These are phyloP conservation scores for Athalia circularis DNA, from an alignment of 2,888 invertebrate genomes.

Conservation along the genomic window DNA sequence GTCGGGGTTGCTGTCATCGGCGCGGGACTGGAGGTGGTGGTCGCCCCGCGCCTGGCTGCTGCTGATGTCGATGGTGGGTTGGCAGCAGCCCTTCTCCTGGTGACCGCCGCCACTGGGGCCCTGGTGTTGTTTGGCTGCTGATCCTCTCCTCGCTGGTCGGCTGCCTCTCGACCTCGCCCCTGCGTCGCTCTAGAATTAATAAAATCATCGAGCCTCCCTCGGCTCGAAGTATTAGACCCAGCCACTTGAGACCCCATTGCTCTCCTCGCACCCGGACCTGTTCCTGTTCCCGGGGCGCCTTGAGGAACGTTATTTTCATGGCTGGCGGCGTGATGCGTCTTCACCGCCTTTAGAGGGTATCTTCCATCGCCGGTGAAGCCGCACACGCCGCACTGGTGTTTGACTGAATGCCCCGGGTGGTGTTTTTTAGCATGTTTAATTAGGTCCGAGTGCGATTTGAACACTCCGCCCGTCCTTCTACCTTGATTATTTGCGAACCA, in stretches of 20 bases:
- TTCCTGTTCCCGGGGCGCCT: background rate
- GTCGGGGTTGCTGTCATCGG: background rate
- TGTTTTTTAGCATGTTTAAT: background rate
- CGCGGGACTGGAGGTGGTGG: background rate
- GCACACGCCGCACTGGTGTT: background rate
- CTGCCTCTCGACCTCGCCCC: background rate
- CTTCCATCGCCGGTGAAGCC: background rate
- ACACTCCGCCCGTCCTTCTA: background rate
- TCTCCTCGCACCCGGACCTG: background rate
- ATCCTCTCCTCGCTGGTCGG: background rate
- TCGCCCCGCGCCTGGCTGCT: background rate
- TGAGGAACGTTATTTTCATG: background rate
- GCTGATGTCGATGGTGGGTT: background rate
- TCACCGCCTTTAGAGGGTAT: conserved; percentile 11
- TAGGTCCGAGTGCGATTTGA: conserved; percentile 1
- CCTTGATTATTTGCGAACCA: background rate
- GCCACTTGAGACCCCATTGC: background rate
- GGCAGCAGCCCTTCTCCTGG: background rate
- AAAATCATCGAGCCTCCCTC: conserved; percentile 9
- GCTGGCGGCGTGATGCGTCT: background rate
- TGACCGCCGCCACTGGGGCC: background rate
- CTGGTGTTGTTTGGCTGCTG: background rate
- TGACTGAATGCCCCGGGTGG: background rate
- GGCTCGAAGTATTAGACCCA: background rate
- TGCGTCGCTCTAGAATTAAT: background rate